phyloP scores from a whole-genome alignment of 2,797 vertebrate genomes.

The Diplodus sargus region DNA sequence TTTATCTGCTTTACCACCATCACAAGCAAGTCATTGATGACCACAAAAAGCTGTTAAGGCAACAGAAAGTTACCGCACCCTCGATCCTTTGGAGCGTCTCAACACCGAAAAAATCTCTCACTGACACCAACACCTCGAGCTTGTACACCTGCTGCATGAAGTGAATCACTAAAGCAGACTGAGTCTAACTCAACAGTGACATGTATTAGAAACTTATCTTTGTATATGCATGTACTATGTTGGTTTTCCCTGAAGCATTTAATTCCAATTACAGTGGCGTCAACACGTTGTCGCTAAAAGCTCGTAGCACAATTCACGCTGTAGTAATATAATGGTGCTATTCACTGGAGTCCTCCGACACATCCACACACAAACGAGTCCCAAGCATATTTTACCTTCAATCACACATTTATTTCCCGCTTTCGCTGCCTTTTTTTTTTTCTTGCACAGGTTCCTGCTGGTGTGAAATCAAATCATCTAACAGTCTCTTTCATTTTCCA shows the following conservation, averaged over 20 bases:
- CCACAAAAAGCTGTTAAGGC: neutral
- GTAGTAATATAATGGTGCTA: conserved; percentile 5
- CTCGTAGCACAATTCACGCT: neutral
- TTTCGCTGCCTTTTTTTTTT: neutral
- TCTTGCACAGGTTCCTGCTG: conserved; percentile 21
- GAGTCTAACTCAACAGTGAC: neutral
- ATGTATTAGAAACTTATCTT: neutral
- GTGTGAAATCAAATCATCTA: conserved; percentile 56
- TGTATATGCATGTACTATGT: neutral
- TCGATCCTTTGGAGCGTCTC: neutral
- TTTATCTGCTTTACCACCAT: too few species aligned
- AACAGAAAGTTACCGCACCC: neutral
- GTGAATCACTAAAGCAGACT: neutral
- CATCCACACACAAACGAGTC: neutral
- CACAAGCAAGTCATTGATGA: neutral
- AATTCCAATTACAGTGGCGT: conserved; percentile 4
- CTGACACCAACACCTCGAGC: neutral
- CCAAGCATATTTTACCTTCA: conserved; percentile 30
- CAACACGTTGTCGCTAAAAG: neutral
- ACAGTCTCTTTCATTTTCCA: conserved; percentile 34
- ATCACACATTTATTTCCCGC: conserved; percentile 21
- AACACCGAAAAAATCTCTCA: neutral
- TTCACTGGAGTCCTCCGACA: conserved; percentile 15
- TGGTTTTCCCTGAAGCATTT: neutral
- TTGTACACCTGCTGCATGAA: neutral